Base-by-base conservation (phyloP, 2,797 vertebrate species). In the Chromobotia macracanthus region DNA sequence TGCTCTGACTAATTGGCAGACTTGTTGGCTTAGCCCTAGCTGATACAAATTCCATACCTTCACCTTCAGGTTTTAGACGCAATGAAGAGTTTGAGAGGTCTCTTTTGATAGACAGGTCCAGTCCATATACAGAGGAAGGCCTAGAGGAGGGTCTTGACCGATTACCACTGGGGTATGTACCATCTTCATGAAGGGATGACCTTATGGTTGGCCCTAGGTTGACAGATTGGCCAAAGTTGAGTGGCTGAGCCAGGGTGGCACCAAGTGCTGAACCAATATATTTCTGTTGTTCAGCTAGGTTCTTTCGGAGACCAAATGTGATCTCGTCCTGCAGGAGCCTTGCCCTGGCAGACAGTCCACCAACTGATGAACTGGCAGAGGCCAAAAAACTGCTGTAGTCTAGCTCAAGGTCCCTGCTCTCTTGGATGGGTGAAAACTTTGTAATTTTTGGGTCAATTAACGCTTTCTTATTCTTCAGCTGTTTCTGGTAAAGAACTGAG, bases 351-450 rank as follows among this genome's bases (percentile, higher is more conserved):
- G 96, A 94, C 83, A 98, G 94, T 80, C 95, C 95, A 50, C 95
- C 94, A 80, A 97, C 93, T 69, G 97, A 95, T 16, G 97, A 96
- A 0, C 95, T 91, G 61, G 94, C 95, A 68, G 96, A 96, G 83
- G 94, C 94, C 91, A 99, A 93, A 84, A 96, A 98, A 80, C 87
- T 95, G 58, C 95, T 93, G 92, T 95, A 99, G 83, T 99, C 97
- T 72, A 96, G 95, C 81, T 99, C 97, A 67, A 98, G 90, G 84
- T 99, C 97, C 87, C 96, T 95, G 86, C 91, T 96, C 88, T 99
- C 98, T 86, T 99, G 97, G 84, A 99, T 99, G 35, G 97, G 96
- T 56, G 97, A 98, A 92, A 95, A 99, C 88, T 99, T 99, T 9
- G 96, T 95, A 61, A 99, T 92, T 87, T 99, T 99, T 2, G 96